phyloP scores from a whole-genome alignment of 1,140 invertebrate genomes.

The Pseudomyrmex cubaensis region DNA sequence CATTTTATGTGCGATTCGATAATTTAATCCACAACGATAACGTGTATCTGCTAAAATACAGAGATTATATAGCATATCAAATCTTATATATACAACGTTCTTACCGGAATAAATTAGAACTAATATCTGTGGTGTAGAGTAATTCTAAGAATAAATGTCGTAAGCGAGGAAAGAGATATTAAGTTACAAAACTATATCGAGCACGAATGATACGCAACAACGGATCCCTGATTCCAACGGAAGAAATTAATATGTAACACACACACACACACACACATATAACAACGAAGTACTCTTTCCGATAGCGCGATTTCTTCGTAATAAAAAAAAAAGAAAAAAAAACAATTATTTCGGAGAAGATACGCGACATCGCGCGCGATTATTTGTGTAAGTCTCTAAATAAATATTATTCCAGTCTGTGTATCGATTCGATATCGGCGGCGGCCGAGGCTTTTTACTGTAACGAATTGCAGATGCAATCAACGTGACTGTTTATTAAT shows the following conservation, averaged over 20 bases:
- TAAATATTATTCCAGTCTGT: slow-evolving; percentile 27
- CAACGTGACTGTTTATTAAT: slow-evolving; percentile 71
- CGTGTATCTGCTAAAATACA: too few species aligned
- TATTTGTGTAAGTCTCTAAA: slow-evolving; percentile 47
- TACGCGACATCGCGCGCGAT: background rate
- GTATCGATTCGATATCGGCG: slow-evolving; percentile 15
- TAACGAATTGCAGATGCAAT: slow-evolving; percentile 83
- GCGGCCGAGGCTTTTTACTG: slow-evolving; percentile 60
- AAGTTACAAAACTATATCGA: too few species aligned
- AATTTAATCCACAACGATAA: too few species aligned
- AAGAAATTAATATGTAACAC: slow-evolving; percentile 1
- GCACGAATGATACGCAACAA: too few species aligned
- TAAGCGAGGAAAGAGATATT: background rate
- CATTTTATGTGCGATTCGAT: background rate
- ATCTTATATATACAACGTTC: too few species aligned
- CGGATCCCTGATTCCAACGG: slow-evolving; percentile 11
- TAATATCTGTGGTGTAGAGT: too few species aligned
- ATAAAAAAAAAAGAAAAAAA: background rate
- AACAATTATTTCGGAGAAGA: slow-evolving; percentile 11
- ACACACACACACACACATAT: too few species aligned
- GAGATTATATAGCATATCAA: too few species aligned
- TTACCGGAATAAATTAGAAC: too few species aligned
- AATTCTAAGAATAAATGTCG: background rate
- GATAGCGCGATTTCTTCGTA: background rate
- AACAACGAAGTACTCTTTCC: background rate